phyloP scores from a whole-genome alignment of 2,113 vertebrate genomes.

The Notothenia coriiceps region DNA sequence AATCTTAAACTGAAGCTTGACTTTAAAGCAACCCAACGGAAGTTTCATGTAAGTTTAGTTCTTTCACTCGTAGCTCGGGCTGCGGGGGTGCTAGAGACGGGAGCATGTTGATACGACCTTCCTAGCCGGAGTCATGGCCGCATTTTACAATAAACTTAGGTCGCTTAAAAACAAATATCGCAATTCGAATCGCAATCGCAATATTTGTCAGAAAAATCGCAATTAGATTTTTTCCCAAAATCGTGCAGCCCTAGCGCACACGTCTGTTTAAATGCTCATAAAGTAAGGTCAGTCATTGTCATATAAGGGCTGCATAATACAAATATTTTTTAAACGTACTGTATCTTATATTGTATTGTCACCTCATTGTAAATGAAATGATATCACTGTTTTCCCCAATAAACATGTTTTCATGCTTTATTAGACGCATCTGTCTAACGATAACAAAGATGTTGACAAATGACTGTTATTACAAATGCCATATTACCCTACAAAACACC shows the following conservation, averaged over 20 bases:
- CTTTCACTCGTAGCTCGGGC: too few relatives aligned
- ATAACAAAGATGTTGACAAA: constrained; percentile 58
- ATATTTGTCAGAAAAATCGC: too few relatives aligned
- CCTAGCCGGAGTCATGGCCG: too few relatives aligned
- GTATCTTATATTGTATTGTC: background rate
- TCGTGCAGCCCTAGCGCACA: background rate
- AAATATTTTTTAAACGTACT: background rate
- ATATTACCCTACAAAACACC: constrained; percentile 30
- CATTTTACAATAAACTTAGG: too few relatives aligned
- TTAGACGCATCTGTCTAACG: constrained; percentile 27
- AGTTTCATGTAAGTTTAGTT: too few relatives aligned
- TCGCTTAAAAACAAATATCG: too few relatives aligned
- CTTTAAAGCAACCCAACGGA: too few relatives aligned
- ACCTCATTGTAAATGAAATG: constrained; percentile 6
- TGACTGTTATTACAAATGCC: constrained; percentile 53
- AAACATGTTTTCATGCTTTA: constrained; percentile 6
- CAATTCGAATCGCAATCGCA: too few relatives aligned
- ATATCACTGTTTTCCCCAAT: constrained; percentile 19
- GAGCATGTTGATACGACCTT: too few relatives aligned
- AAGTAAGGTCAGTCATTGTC: background rate
- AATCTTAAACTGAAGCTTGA: too few relatives aligned
- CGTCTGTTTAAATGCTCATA: background rate
- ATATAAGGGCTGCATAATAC: background rate
- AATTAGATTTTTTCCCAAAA: too few relatives aligned
- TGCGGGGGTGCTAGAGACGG: too few relatives aligned